Evolutionary conservation across 2,888 invertebrate species (phyloP), one percentile per base, ranked within the genome.

Genomic region (Entomobrya multifasciata): DNA sequence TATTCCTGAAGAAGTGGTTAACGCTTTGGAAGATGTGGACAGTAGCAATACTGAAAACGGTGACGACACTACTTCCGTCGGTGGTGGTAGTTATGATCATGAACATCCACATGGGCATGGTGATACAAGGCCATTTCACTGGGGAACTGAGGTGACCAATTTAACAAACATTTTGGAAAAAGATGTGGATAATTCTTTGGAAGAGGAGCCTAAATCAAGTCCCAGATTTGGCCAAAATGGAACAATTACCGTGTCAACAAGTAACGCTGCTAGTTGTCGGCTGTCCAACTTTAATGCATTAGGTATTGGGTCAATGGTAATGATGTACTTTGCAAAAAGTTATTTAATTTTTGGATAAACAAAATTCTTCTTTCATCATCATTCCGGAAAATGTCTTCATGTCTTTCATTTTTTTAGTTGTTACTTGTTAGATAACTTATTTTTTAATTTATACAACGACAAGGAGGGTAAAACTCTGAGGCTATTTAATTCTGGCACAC

Each of bases 201-300:
- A 82, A n/a, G 62, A 82, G 41, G 77, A 78, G 17, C 84, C 77
- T 8, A 77, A 84, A 52, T 78, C 84, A 0, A 84, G 84, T 47
- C 84, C 77, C 1, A 22, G 84, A 4, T 84, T 84, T 57, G 84
- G 84, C 0, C 36, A 84, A 77, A 77, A 62, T 36, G 83, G 60
- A 11, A 13, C 5, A 6, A 74, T 72, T 44, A 55, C 67, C 25
- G 27, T 6, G n/a, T 27, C 67, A 20, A 65, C 83, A 36, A 76
- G 62, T 62, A 13, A 47, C 44, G 55, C 55, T 15, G n/a, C 83
- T 83, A 83, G 76, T 65, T 36, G 36, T 36, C 36, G 8, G 36
- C 36, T 36, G 27, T 55, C 25, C 1, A 1, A 20, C 17, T 6
- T 49, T 49, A 49, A 49, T 49, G 13, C n/a, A 0, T 27, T 62